A percentile compares a stretch with the other conserved stretches of the same genome.
phyloP scores from a whole-genome alignment of 2,888 invertebrate genomes.

The Chrysina gloriosa region DNA sequence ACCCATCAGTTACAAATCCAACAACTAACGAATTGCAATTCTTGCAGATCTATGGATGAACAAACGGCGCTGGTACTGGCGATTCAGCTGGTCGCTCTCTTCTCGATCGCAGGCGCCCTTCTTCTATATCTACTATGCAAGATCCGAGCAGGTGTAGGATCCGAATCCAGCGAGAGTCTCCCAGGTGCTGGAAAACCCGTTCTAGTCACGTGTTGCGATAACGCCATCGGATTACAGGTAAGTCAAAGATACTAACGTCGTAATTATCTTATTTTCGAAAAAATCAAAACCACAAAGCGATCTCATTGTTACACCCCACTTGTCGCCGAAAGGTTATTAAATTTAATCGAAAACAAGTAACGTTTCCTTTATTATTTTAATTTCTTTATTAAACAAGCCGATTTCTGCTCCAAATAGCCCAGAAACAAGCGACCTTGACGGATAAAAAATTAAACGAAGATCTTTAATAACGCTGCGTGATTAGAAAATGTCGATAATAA shows the following conservation, averaged over 20 bases:
- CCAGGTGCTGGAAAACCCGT: slow-evolving; percentile 79
- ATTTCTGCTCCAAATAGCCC: slow-evolving; percentile 27
- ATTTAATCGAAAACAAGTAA: not conserved
- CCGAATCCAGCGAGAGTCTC: slow-evolving; percentile 63
- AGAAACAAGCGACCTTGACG: slow-evolving; percentile 12
- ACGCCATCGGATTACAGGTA: slow-evolving; percentile 82
- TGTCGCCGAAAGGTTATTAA: not conserved
- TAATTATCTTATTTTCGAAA: not conserved
- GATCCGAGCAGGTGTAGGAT: slow-evolving; percentile 69
- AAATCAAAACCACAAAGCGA: too few relatives aligned
- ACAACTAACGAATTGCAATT: too few relatives aligned
- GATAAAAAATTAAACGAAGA: slow-evolving; percentile 1
- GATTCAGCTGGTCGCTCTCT: slow-evolving; percentile 82
- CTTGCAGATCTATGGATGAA: slow-evolving; percentile 73
- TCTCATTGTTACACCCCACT: slow-evolving; percentile 10
- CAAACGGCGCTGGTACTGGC: slow-evolving; percentile 84
- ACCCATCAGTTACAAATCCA: too few relatives aligned
- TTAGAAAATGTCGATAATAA: not conserved
- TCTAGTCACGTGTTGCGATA: slow-evolving; percentile 83
- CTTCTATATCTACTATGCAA: slow-evolving; percentile 82
- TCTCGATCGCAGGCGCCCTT: slow-evolving; percentile 86
- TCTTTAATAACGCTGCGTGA: not conserved
- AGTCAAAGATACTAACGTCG: slow-evolving; percentile 31
- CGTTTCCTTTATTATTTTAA: not conserved
- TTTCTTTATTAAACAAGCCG: not conserved